These are phyloP conservation scores for Macrochelys suwanniensis DNA, from an alignment of 2,797 vertebrate species.

Conservation along the genomic window DNA sequence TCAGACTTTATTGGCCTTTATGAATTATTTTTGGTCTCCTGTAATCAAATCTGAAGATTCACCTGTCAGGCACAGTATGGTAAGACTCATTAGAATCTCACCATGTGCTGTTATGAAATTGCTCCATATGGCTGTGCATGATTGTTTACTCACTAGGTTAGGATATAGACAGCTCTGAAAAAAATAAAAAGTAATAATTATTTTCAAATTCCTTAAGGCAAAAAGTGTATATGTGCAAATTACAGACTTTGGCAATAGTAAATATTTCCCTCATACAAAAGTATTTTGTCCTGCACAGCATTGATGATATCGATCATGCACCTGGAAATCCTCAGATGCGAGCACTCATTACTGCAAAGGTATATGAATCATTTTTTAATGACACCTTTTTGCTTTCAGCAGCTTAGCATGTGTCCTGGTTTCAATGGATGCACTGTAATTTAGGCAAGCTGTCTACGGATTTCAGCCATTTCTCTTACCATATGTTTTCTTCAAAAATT, in stretches of 20 bases:
- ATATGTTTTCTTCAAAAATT: constrained; percentile 81
- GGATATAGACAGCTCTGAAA: constrained; percentile 60
- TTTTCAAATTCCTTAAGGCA: constrained; percentile 66
- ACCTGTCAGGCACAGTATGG: constrained; percentile 80
- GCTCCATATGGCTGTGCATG: constrained; percentile 77
- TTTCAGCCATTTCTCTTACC: constrained; percentile 80
- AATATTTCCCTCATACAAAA: constrained; percentile 19
- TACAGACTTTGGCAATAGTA: constrained; percentile 42
- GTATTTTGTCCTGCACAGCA: constrained; percentile 35
- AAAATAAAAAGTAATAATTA: constrained; percentile 44
- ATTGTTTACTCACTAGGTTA: constrained; percentile 74
- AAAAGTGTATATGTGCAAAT: constrained; percentile 7
- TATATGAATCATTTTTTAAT: constrained; percentile 86
- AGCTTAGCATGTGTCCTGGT: constrained; percentile 82
- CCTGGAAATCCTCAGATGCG: constrained; percentile 80
- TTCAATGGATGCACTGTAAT: constrained; percentile 79
- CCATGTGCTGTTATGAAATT: constrained; percentile 80
- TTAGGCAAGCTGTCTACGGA: constrained; percentile 78
- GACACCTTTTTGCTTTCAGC: constrained; percentile 82
- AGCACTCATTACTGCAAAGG: constrained; percentile 82
- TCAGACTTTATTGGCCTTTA: constrained; percentile 71
- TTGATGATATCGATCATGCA: constrained; percentile 77
- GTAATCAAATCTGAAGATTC: constrained; percentile 80
- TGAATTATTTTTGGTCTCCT: constrained; percentile 74
- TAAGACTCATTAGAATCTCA: constrained; percentile 78